A percentile compares a stretch with the other conserved stretches of the same genome.
phyloP scores from a whole-genome alignment of 2,888 invertebrate species.

The Malthinus seriepunctatus region DNA sequence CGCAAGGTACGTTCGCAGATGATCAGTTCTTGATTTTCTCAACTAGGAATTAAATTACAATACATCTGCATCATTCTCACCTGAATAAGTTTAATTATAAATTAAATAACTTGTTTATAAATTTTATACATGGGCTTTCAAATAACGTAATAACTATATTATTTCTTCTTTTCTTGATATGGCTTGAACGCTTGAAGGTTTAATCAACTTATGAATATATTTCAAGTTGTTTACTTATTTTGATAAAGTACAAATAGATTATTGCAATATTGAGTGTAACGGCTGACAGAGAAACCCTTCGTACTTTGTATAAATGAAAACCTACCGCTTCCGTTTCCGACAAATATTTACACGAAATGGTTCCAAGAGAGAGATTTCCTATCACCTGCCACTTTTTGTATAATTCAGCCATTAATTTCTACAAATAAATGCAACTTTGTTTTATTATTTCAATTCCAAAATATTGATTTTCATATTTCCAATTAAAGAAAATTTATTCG shows the following conservation, averaged over 20 bases:
- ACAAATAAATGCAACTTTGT: not conserved
- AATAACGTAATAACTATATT: too few species aligned
- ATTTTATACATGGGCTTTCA: too few species aligned
- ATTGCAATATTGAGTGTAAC: slow-evolving; percentile 13
- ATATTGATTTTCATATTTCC: not conserved
- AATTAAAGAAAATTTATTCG: too few species aligned
- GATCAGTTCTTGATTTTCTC: too few species aligned
- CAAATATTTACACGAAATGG: slow-evolving; percentile 20
- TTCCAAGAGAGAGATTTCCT: slow-evolving; percentile 12
- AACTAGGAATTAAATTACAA: not conserved
- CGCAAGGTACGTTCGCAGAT: slow-evolving; percentile 11
- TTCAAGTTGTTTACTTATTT: slow-evolving; percentile 1
- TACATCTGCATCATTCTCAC: not conserved
- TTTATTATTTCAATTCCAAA: too few species aligned
- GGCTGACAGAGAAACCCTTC: slow-evolving; percentile 20
- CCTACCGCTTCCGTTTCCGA: slow-evolving; percentile 25
- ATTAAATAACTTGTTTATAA: not conserved
- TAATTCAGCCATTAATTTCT: slow-evolving; percentile 3
- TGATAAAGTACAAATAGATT: slow-evolving; percentile 4
- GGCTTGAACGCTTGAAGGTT: not conserved
- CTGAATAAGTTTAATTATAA: not conserved
- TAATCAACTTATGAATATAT: slow-evolving; percentile 1
- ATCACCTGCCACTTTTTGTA: slow-evolving; percentile 19
- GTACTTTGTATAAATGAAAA: slow-evolving; percentile 23
- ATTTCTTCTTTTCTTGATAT: too few species aligned